Conservation (phyloP, 1,140 invertebrate species). For the Melipona quadrifasciata region DNA sequence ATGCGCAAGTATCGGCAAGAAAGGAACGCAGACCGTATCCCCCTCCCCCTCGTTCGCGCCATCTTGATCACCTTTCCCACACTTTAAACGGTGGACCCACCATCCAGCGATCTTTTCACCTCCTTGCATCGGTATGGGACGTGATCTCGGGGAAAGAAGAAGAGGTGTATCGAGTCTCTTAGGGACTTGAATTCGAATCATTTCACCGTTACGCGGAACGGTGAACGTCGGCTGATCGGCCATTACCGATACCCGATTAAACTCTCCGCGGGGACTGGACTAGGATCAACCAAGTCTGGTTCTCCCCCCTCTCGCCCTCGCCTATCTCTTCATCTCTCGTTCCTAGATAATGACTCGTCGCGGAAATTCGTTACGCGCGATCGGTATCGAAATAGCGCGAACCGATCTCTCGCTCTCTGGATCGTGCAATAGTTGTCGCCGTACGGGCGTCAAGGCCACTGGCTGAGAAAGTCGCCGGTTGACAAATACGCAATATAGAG, state of each 20-base stretch:
- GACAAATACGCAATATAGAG: neutral
- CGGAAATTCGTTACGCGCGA: conserved; percentile 17
- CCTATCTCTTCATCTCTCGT: neutral
- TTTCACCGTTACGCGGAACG: neutral
- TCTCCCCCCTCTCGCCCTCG: neutral
- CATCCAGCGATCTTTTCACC: no score
- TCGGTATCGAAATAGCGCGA: conserved; percentile 20
- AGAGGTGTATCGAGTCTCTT: conserved; percentile 1
- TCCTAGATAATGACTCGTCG: neutral
- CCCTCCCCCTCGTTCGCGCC: neutral
- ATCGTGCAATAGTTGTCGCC: neutral
- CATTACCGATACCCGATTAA: conserved; percentile 15
- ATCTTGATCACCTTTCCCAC: neutral
- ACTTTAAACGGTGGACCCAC: neutral
- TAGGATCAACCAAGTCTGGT: neutral
- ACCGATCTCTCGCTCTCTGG: neutral
- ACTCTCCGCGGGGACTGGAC: neutral
- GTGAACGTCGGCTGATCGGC: conserved; percentile 28
- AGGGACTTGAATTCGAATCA: neutral
- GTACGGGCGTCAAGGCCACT: no score
- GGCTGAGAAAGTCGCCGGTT: no score
- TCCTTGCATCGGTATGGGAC: no score
- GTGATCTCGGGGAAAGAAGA: neutral
- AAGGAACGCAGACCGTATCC: neutral
- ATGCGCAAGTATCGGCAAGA: no score